Conservation (phyloP, 2,888 invertebrate species). For the Mythimna ferrago region DNA sequence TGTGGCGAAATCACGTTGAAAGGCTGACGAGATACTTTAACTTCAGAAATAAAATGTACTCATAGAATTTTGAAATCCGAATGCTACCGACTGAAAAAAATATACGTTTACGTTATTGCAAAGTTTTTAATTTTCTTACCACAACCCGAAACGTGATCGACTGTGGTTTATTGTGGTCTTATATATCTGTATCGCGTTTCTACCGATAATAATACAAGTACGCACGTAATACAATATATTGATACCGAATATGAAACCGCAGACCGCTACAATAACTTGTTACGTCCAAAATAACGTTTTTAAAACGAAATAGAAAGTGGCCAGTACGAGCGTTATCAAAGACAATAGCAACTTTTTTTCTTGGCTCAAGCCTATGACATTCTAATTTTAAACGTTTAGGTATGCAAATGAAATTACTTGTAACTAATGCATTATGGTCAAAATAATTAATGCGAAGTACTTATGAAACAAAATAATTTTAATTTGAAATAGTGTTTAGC, state of each 20-base stretch:
- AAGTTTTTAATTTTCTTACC: slow-evolving; percentile 43
- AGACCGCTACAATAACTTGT: slow-evolving; percentile 40
- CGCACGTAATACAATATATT: slow-evolving; percentile 53
- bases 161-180: slow-evolving; percentile 53
- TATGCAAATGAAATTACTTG: slow-evolving; percentile 9
- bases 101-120: slow-evolving; percentile 23
- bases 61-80: slow-evolving; percentile 35
- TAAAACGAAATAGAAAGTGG: slow-evolving; percentile 52
- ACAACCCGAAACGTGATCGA: slow-evolving; percentile 39
- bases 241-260: slow-evolving; percentile 65
- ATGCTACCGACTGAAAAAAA: slow-evolving; percentile 15
- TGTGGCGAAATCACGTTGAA: neutral
- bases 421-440: slow-evolving; percentile 26
- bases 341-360: slow-evolving; percentile 15
- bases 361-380: neutral
- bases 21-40: slow-evolving; percentile 19
- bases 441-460: slow-evolving; percentile 30
- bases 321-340: slow-evolving; percentile 24
- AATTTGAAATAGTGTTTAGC: slow-evolving; percentile 38
- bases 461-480: slow-evolving; percentile 34
- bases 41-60: neutral
- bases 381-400: slow-evolving; percentile 22
- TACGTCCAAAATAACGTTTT: slow-evolving; percentile 45
- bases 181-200: slow-evolving; percentile 59
- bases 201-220: slow-evolving; percentile 46